A percentile compares a stretch with the other conserved stretches of the same genome.
Evolutionary conservation across 1,140 invertebrate genomes (phyloP).

Genomic region (Cotesia typhae): DNA sequence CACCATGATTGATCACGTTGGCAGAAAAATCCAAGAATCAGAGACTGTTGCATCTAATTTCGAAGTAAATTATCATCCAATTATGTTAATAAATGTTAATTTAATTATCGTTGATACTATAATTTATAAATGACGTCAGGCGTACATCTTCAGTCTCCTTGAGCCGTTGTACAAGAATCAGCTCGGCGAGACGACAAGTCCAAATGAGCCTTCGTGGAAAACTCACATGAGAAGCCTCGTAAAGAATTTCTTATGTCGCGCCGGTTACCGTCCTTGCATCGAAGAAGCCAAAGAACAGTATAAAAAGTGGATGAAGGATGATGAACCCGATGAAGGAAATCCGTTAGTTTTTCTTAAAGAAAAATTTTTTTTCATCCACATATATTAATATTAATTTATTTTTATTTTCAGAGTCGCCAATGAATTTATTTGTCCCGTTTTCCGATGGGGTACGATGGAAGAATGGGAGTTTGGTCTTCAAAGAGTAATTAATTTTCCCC

Average conservation of each 20-base stretch:
- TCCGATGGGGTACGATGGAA: conserved; percentile 77
- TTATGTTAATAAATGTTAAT: not conserved
- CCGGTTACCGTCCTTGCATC: conserved; percentile 77
- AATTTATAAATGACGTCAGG: conserved; percentile 59
- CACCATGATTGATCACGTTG: conserved; percentile 81
- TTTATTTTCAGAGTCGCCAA: conserved; percentile 72
- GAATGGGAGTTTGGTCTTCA: conserved; percentile 83
- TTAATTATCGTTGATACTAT: conserved; percentile 16
- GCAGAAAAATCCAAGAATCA: conserved; percentile 73
- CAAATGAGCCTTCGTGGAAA: conserved; percentile 70
- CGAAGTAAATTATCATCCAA: conserved; percentile 62
- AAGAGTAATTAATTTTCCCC: conserved; percentile 76
- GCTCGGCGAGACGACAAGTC: conserved; percentile 64
- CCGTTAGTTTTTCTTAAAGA: conserved; percentile 12
- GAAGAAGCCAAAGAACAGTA: conserved; percentile 73
- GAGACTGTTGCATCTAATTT: conserved; percentile 73
- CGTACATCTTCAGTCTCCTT: conserved; percentile 71
- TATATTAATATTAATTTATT: conserved; percentile 17
- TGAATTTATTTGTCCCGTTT: conserved; percentile 79
- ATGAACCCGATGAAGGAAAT: conserved; percentile 73
- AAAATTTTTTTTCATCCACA: conserved; percentile 3
- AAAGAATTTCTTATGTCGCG: conserved; percentile 75
- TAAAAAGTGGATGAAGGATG: conserved; percentile 73
- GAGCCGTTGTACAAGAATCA: conserved; percentile 73
- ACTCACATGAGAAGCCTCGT: conserved; percentile 70